Conservation (phyloP, 2,113 vertebrate genomes). For the Crotalus helleri region DNA sequence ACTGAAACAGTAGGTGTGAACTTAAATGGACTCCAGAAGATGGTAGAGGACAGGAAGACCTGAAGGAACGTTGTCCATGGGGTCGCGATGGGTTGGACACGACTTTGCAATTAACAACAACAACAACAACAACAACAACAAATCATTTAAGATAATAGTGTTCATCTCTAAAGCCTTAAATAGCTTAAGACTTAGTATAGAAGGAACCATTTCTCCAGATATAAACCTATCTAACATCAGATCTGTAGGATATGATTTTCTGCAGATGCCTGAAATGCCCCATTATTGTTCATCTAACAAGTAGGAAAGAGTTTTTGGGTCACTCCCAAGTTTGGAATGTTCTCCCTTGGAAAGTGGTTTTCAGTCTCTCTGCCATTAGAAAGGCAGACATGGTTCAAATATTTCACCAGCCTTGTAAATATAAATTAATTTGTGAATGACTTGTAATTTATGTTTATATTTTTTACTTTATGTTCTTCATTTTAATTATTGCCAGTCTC, state of each 20-base stretch:
- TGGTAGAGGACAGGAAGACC: no score
- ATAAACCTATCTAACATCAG: not conserved
- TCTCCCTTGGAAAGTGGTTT: not conserved
- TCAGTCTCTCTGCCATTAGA: not conserved
- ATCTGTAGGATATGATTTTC: not conserved
- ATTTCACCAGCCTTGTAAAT: not conserved
- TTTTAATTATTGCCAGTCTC: not conserved
- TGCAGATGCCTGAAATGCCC: not conserved
- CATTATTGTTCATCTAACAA: not conserved
- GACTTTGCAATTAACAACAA: no score
- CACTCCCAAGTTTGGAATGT: not conserved
- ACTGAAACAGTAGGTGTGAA: no score
- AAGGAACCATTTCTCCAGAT: not conserved
- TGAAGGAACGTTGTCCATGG: no score
- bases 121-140: no score
- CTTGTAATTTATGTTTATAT: not conserved
- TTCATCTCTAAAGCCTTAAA: not conserved
- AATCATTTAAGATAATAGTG: not conserved
- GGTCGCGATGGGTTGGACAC: no score
- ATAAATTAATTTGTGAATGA: not conserved
- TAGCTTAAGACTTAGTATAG: not conserved
- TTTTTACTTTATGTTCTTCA: not conserved
- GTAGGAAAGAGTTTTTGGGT: not conserved
- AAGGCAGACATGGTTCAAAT: not conserved
- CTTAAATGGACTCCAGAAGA: no score